Conservation (phyloP, 2,113 vertebrate genomes). For the Rhinoderma darwinii region DNA sequence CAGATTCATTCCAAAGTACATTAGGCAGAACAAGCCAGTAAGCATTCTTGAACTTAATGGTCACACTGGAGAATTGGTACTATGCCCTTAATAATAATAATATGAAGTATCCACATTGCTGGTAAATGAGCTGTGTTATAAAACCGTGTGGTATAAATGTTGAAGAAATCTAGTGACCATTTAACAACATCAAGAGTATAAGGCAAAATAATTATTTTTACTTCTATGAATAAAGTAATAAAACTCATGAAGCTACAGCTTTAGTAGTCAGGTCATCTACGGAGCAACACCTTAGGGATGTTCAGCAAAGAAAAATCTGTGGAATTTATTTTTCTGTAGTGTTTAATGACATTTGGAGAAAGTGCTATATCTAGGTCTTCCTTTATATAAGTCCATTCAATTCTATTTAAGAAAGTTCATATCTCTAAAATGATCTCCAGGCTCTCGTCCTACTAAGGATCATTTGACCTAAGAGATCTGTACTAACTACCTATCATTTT, state of each 20-base stretch:
- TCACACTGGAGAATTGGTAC: slow-evolving; percentile 44
- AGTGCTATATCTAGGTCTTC: not conserved
- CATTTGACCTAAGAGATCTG: not conserved
- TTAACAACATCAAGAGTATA: not conserved
- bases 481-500: not conserved
- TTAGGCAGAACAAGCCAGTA: slow-evolving; percentile 48
- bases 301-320: slow-evolving; percentile 10
- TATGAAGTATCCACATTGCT: not conserved
- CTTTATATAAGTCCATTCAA: no score
- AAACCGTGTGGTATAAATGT: not conserved
- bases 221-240: slow-evolving; percentile 1
- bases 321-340: slow-evolving; percentile 7
- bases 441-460: not conserved
- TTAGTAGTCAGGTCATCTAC: slow-evolving; percentile 3
- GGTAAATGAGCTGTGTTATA: slow-evolving; percentile 13
- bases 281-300: not conserved
- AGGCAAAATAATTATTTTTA: slow-evolving; percentile 1
- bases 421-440: not conserved
- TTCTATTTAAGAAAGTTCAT: not conserved
- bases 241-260: slow-evolving; percentile 3
- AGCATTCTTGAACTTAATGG: slow-evolving; percentile 48
- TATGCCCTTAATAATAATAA: slow-evolving; percentile 27
- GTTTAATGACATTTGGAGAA: slow-evolving; percentile 13
- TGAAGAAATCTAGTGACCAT: not conserved
- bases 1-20: slow-evolving; percentile 35